Evolutionary conservation across 2,797 vertebrate species (phyloP), one percentile per base, ranked within the genome.

Genomic region (Selene dorsalis): DNA sequence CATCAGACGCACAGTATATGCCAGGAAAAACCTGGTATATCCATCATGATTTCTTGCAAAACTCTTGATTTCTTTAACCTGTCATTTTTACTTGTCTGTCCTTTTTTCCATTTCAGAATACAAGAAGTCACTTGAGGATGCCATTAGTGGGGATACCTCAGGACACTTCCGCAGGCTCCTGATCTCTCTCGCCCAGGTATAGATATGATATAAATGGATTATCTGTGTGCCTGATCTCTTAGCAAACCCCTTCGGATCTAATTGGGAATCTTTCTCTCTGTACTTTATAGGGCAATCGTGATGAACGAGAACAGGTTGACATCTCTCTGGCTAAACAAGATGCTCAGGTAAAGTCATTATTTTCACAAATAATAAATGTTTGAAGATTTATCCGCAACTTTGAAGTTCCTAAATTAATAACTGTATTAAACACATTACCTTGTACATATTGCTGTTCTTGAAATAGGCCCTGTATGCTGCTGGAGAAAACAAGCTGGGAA

Each of bases 141-240:
- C 95, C 75, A 97, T 99, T 77, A 96, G 79, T 88, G 96, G 96
- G 0, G 98, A 99, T 77, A 99, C 98, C 0, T 99, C 98, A 41
- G 98, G 98, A 22, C 98, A 99, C 84, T 99, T 99, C 88, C 95
- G 97, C 76, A 94, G 98, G 71, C 96, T 99, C 71, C 94, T 99
- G 77, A 86, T 99, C 86, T 98, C 98, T 55, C 96, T 99, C 2
- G 78, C 96, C 84, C 98, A 99, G 97, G 98, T 99, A 93, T 9
- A 66, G 18, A 28, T 35, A 1, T 32, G 24, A 52, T 53, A 24
- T 12, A 35, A 26, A 58, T 67, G 0, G 24, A 16, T 73, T n/a
- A n/a, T 6, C 5, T 48, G 3, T 28, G n/a, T 48, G 11, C 14
- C 14, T 41, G 4, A 12, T 69, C 18, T 62, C 14, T 70, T 6